Conservation (phyloP, 1,140 invertebrate species). For the Brachionus plicatilis region DNA sequence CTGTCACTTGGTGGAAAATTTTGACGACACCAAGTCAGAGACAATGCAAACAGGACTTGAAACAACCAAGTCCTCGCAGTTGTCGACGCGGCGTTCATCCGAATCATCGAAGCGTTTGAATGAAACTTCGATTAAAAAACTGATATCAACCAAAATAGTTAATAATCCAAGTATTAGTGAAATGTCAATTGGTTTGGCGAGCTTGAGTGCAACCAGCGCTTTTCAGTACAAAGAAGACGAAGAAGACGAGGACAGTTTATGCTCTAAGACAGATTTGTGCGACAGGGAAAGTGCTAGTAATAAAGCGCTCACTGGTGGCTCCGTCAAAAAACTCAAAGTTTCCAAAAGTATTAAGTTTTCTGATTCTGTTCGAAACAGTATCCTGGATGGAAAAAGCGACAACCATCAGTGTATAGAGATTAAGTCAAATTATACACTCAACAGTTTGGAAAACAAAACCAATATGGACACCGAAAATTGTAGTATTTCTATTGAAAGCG, state of each 20-base stretch:
- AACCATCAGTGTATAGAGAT: neutral
- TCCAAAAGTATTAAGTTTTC: constrained; percentile 19
- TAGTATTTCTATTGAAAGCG: constrained; percentile 13
- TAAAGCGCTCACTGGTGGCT: neutral
- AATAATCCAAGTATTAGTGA: constrained; percentile 30
- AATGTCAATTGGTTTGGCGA: constrained; percentile 13
- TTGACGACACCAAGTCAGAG: neutral
- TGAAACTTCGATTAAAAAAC: constrained; percentile 6
- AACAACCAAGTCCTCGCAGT: neutral
- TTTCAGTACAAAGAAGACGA: constrained; percentile 1
- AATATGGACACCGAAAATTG: neutral
- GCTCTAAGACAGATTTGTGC: neutral
- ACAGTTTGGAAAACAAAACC: neutral
- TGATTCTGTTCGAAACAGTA: neutral
- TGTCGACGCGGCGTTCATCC: neutral
- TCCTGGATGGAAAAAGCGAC: neutral
- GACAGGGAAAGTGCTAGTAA: constrained; percentile 12
- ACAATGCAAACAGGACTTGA: neutral
- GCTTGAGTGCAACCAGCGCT: constrained; percentile 7
- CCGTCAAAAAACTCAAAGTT: neutral
- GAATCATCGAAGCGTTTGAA: neutral
- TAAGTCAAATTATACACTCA: constrained; percentile 31
- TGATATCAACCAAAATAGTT: neutral
- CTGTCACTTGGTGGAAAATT: neutral
- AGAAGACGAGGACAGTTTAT: neutral